Base-by-base conservation (phyloP, 2,888 invertebrate genomes). In the Steinernema hermaphroditum region DNA sequence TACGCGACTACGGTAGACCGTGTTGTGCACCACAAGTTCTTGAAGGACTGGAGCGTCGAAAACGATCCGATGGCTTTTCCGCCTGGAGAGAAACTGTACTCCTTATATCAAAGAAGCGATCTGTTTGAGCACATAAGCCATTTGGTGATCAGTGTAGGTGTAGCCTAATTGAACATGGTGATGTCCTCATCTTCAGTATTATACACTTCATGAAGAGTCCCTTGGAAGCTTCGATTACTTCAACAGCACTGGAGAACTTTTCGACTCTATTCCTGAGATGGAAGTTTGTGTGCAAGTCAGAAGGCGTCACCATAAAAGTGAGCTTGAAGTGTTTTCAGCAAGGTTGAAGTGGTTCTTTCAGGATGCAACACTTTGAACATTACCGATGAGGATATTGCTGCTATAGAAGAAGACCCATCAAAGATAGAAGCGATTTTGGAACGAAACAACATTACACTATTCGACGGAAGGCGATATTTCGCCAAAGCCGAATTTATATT, bases 11-110 rank as follows among this genome's bases (percentile, higher is more conserved):
- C 6, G 32, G 62, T 62, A 22, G 62, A 62, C 32, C 62, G 62
- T 4, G 62, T 62, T 2, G 8, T 32, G 32, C 62, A 62, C n/a
- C 62, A 62, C 62, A 62, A 62, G 27, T 62, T 62, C 32, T 29
- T 62, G 29, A 62, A 62, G 62, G 29, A 62, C 19, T 62, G 62
- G 62, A 27, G 27, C 19, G 16, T 16, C 12, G 62, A 62, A 9
- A 62, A 62, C 34, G 62, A 62, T n/a, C 62, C 62, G 2, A 27
- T 27, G 22, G 62, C 62, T 8, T 62, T 62, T 34, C 62, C 62
- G 32, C 62, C 62, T 1, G 62, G 62, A 12, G 62, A 62, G 34
- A 62, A 62, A 32, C 16, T 62, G 29, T 62, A 62, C 19, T 62
- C 32, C 4, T n/a, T 62, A n/a, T 62, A 62, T 62, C 12, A 62